Percentiles rank a stretch among this genome's conserved stretches.
These are phyloP conservation scores for Mirounga angustirostris DNA, from an alignment of 2,113 vertebrate species.

Conservation along the genomic window DNA sequence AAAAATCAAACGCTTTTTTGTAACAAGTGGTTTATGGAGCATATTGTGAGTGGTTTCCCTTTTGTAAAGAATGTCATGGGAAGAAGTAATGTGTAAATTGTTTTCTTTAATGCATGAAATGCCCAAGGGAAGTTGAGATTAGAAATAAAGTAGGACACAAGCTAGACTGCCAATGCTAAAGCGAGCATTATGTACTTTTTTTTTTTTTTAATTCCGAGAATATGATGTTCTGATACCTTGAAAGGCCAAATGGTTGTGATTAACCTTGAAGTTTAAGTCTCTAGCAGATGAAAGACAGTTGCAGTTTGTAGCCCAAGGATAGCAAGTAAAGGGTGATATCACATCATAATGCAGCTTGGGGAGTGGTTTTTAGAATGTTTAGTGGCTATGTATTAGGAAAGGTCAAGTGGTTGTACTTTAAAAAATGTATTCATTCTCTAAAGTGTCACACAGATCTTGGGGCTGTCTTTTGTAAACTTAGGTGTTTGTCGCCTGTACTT, in stretches of 20 bases:
- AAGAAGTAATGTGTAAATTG: constrained; percentile 59
- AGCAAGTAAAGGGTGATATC: constrained; percentile 56
- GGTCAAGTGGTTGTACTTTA: constrained; percentile 26
- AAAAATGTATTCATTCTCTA: not conserved
- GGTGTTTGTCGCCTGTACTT: not conserved
- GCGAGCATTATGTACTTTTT: not conserved
- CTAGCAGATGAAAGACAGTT: constrained; percentile 62
- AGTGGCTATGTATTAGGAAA: constrained; percentile 51
- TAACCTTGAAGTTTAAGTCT: constrained; percentile 69
- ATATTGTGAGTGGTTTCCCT: constrained; percentile 56
- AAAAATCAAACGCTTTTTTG: constrained; percentile 63
- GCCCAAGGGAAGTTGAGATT: constrained; percentile 46
- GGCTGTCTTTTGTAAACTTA: constrained; percentile 52
- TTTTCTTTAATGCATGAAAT: constrained; percentile 67
- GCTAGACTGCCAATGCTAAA: not conserved
- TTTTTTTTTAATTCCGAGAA: constrained; percentile 60
- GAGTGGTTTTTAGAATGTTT: constrained; percentile 58
- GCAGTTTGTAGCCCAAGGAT: constrained; percentile 49
- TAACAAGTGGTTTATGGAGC: constrained; percentile 43
- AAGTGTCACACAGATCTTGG: not conserved
- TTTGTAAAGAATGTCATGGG: constrained; percentile 56
- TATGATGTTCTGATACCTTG: constrained; percentile 60
- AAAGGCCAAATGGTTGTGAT: constrained; percentile 70
- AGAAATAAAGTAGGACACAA: constrained; percentile 59
- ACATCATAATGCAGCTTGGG: constrained; percentile 29